Conservation (phyloP, 35 echinoderm and acorn worm species). For the Chiridota heheva region DNA sequence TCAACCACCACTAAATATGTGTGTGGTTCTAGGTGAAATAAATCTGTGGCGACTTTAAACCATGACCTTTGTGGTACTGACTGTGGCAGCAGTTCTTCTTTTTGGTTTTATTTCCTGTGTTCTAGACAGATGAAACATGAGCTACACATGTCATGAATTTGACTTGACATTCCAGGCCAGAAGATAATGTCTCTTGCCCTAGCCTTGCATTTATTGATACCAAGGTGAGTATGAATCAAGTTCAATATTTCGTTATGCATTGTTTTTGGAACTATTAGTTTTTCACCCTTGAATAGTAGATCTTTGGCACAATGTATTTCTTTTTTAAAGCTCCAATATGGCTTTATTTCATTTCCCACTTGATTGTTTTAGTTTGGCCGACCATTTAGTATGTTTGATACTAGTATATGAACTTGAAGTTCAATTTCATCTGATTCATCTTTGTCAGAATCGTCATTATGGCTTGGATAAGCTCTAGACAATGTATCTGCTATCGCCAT, state of each 20-base stretch:
- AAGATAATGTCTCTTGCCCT: conserved; percentile 45
- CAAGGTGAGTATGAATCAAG: conserved; percentile 59
- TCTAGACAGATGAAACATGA: conserved; percentile 47
- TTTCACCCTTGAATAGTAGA: conserved; percentile 37
- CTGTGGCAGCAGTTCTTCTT: conserved; percentile 16
- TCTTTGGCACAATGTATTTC: conserved; percentile 34
- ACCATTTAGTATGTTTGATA: conserved; percentile 19
- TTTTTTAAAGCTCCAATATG: conserved; percentile 32
- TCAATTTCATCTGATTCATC: conserved; percentile 10
- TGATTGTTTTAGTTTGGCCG: conserved; percentile 48
- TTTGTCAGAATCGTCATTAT: too few relatives aligned
- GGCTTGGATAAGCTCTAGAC: too few relatives aligned
- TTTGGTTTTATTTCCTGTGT: conserved; percentile 29
- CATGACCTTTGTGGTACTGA: neutral
- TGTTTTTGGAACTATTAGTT: conserved; percentile 51
- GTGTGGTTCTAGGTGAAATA: too few relatives aligned
- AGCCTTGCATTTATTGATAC: conserved; percentile 54
- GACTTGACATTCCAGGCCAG: conserved; percentile 47
- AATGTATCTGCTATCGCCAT: too few relatives aligned
- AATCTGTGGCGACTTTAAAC: too few relatives aligned
- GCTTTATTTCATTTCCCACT: conserved; percentile 32
- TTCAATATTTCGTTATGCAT: conserved; percentile 61
- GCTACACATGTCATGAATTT: conserved; percentile 46
- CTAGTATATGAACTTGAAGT: too few relatives aligned
- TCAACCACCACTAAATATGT: too few relatives aligned